Conservation (phyloP, 2,888 invertebrate genomes). For the Aporophyla lueneburgensis region DNA sequence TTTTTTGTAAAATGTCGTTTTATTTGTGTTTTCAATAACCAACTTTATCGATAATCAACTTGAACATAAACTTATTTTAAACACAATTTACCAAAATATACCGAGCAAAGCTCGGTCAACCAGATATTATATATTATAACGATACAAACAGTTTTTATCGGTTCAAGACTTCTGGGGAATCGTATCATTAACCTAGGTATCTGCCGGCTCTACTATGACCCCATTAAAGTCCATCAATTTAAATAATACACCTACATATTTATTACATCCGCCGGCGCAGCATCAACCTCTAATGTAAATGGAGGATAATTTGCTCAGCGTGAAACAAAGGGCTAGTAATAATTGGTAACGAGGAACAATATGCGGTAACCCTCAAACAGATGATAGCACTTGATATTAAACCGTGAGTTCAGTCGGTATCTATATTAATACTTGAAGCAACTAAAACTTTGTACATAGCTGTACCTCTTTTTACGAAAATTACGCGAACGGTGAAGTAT, state of each 20-base stretch:
- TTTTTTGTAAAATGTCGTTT: no score
- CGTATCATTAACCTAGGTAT: no score
- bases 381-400: conserved; percentile 41
- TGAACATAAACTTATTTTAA: no score
- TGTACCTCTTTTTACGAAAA: no score
- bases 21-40: no score
- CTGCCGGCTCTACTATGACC: background rate
- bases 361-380: conserved; percentile 28
- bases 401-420: conserved; percentile 6
- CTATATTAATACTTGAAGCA: no score
- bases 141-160: background rate
- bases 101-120: no score
- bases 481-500: no score
- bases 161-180: background rate
- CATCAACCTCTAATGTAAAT: conserved; percentile 56
- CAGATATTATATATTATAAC: no score
- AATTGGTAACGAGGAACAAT: conserved; percentile 47
- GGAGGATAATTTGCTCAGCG: conserved; percentile 50
- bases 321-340: conserved; percentile 64
- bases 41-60: no score
- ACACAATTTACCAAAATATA: no score
- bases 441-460: no score
- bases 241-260: conserved; percentile 58
- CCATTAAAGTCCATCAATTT: conserved; percentile 57
- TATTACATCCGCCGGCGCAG: conserved; percentile 61